Percentiles rank a stretch among this genome's conserved stretches.
phyloP scores from a whole-genome alignment of 1,140 invertebrate species.

The Harpegnathos saltator region DNA sequence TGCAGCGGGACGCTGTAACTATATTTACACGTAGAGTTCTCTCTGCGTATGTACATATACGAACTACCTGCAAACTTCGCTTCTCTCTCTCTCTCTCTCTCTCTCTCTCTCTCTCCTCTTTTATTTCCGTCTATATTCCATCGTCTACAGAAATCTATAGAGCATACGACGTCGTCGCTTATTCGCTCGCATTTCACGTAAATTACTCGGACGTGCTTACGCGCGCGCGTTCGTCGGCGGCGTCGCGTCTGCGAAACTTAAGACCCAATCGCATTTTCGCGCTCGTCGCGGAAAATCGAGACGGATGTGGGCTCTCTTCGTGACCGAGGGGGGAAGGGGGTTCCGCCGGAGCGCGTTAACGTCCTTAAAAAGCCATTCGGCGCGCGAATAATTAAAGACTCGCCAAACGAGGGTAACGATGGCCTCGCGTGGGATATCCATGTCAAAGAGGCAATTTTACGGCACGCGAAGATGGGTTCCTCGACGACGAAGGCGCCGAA shows the following conservation, averaged over 20 bases:
- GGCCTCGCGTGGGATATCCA: conserved; percentile 46
- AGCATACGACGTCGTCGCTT: conserved; percentile 34
- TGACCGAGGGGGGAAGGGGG: conserved; percentile 43
- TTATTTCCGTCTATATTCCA: conserved; percentile 33
- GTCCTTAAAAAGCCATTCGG: conserved; percentile 37
- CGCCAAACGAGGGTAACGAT: conserved; percentile 28
- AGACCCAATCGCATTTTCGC: background rate
- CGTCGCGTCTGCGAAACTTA: conserved; percentile 34
- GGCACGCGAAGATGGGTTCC: conserved; percentile 65
- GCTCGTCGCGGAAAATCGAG: conserved; percentile 48
- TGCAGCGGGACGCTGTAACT: conserved; percentile 14
- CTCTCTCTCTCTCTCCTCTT: background rate
- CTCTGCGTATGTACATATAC: conserved; percentile 27
- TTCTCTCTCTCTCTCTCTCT: background rate
- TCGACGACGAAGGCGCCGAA: conserved; percentile 50
- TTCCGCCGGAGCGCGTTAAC: conserved; percentile 14
- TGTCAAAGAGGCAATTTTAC: conserved; percentile 69
- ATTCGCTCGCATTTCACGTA: conserved; percentile 36
- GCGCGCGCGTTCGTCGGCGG: background rate
- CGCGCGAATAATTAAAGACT: conserved; percentile 65
- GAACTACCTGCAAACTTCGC: conserved; percentile 50
- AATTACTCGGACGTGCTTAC: conserved; percentile 52
- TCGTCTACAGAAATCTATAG: conserved; percentile 36
- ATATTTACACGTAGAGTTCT: conserved; percentile 46
- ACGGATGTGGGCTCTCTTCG: conserved; percentile 44